phyloP scores from a whole-genome alignment of 2,888 invertebrate species.

The Callinectes sapidus region DNA sequence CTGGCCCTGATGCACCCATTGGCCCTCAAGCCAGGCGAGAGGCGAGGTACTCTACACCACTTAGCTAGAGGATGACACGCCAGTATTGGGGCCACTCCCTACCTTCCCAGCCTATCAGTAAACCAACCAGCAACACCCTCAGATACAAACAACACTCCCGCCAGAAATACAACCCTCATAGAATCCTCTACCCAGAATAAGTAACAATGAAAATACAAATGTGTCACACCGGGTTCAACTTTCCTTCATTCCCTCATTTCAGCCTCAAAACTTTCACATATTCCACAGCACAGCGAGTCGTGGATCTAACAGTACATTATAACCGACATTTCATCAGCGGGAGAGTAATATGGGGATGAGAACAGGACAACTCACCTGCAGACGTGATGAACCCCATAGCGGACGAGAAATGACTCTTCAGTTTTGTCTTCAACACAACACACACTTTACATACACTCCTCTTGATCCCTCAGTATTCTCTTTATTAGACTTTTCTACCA shows the following conservation, averaged over 20 bases:
- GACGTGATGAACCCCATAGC: slow-evolving; percentile 66
- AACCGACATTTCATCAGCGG: neutral
- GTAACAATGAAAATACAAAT: neutral
- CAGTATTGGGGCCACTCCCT: neutral
- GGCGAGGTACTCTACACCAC: no score
- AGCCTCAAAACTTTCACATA: neutral
- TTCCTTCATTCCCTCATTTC: neutral
- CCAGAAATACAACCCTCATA: neutral
- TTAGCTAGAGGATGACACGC: neutral
- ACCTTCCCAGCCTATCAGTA: neutral
- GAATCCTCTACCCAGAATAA: neutral
- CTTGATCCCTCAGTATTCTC: neutral
- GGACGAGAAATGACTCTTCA: slow-evolving; percentile 47
- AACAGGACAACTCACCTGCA: slow-evolving; percentile 52
- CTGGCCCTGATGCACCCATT: no score
- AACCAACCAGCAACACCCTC: neutral
- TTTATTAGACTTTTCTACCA: neutral
- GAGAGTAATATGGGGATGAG: neutral
- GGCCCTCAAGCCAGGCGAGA: no score
- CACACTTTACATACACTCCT: neutral
- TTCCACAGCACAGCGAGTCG: neutral
- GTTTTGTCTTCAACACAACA: neutral
- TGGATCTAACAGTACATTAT: neutral
- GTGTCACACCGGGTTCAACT: neutral
- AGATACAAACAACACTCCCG: neutral